phyloP scores from a whole-genome alignment of 2,797 vertebrate species.

The Kryptolebias ocellatus region DNA sequence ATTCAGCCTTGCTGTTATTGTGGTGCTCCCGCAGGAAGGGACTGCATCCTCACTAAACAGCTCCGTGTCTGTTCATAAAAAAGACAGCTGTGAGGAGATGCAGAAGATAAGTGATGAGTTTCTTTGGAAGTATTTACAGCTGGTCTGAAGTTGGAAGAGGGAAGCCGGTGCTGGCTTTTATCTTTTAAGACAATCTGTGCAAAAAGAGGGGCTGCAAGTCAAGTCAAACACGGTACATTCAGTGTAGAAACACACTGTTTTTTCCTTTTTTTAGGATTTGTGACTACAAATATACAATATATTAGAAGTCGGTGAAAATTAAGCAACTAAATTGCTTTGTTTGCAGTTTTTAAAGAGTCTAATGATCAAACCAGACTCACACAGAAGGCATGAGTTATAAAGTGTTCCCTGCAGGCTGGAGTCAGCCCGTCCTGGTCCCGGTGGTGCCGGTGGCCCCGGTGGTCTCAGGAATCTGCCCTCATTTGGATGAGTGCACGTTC shows the following conservation, averaged over 20 bases:
- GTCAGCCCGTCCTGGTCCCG: slow-evolving; percentile 68
- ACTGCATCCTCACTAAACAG: background rate
- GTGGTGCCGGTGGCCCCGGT: slow-evolving; percentile 63
- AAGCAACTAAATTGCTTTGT: background rate
- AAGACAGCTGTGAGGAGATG: background rate
- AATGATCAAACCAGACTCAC: slow-evolving; percentile 5
- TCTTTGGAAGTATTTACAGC: background rate
- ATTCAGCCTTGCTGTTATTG: too few relatives aligned
- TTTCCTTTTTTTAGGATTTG: slow-evolving; percentile 9
- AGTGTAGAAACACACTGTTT: slow-evolving; percentile 32
- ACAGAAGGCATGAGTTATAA: background rate
- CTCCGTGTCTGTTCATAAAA: background rate
- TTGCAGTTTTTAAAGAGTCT: slow-evolving; percentile 2
- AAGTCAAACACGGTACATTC: slow-evolving; percentile 35
- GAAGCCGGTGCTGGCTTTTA: background rate
- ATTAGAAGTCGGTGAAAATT: too few relatives aligned
- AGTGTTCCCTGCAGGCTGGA: background rate
- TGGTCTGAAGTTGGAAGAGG: background rate
- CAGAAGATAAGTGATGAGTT: background rate
- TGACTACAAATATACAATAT: background rate
- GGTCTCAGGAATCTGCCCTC: slow-evolving; percentile 68
- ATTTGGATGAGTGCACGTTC: slow-evolving; percentile 64
- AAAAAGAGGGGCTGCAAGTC: slow-evolving; percentile 44
- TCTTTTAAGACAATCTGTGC: slow-evolving; percentile 33
- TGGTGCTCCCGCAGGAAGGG: background rate